A percentile compares a stretch with the other conserved stretches of the same genome.
These are phyloP conservation scores for Pristionchus entomophagus DNA, from an alignment of 2,888 invertebrate species.

Conservation along the genomic window DNA sequence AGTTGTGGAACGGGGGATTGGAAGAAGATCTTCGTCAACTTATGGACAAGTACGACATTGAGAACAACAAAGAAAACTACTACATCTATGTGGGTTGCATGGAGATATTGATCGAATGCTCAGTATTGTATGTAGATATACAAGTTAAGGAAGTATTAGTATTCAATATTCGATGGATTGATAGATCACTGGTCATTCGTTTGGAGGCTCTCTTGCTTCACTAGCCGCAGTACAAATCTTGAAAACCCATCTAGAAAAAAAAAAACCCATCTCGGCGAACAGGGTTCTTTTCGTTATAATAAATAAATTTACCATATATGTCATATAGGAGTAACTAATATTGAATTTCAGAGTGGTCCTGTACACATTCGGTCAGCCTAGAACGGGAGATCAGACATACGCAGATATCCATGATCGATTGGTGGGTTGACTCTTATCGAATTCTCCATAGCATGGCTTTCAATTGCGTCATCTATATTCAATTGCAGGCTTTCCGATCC, in stretches of 20 bases:
- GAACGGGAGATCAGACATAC: constrained; percentile 8
- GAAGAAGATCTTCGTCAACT: background rate
- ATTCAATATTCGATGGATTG: background rate
- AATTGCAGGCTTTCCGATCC: background rate
- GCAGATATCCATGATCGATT: constrained; percentile 16
- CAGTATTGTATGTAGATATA: too few relatives aligned
- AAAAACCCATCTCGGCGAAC: too few relatives aligned
- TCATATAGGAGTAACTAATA: background rate
- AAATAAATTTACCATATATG: too few relatives aligned
- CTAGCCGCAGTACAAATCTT: constrained; percentile 10
- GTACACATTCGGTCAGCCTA: constrained; percentile 41
- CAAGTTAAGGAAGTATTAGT: too few relatives aligned
- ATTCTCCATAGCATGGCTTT: too few relatives aligned
- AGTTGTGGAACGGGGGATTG: constrained; percentile 13
- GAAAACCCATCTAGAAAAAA: too few relatives aligned
- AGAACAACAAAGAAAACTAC: too few relatives aligned
- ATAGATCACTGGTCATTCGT: constrained; percentile 38
- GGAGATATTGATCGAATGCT: too few relatives aligned
- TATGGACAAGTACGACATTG: background rate
- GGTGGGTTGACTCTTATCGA: background rate
- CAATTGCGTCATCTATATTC: too few relatives aligned
- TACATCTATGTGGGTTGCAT: too few relatives aligned
- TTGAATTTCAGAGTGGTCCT: background rate
- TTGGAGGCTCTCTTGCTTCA: constrained; percentile 32
- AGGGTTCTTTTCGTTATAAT: background rate